These are phyloP conservation scores for Sarcophilus harrisii DNA, from an alignment of 2,797 vertebrate genomes.

Conservation along the genomic window DNA sequence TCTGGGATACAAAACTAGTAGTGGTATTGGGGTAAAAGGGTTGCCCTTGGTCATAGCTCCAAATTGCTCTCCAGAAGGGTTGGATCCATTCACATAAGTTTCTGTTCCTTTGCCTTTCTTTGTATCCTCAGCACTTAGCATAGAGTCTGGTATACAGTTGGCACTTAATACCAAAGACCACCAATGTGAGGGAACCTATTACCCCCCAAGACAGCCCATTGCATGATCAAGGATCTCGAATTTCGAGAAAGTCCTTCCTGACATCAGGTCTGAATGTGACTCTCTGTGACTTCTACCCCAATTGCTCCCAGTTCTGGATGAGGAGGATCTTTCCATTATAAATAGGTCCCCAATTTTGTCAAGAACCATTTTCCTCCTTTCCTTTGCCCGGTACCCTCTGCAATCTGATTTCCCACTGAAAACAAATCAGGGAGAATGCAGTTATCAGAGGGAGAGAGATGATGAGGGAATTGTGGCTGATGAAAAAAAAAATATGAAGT, in stretches of 20 bases:
- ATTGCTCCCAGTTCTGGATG: background rate
- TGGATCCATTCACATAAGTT: too few relatives aligned
- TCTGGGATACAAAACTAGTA: too few relatives aligned
- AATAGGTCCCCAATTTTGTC: background rate
- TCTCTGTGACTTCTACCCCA: background rate
- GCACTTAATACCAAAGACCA: background rate
- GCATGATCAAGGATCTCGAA: background rate
- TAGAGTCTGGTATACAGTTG: background rate
- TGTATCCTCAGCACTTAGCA: background rate
- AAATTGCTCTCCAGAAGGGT: too few relatives aligned
- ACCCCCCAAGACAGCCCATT: background rate
- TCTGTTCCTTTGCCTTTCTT: background rate
- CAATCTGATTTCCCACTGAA: conserved; percentile 14
- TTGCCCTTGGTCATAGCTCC: too few relatives aligned
- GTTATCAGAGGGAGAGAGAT: conserved; percentile 5
- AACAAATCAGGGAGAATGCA: conserved; percentile 12
- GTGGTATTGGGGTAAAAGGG: too few relatives aligned
- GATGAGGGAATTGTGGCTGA: background rate
- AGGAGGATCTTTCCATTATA: background rate
- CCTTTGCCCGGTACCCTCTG: background rate
- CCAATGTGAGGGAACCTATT: background rate
- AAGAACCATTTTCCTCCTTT: background rate
- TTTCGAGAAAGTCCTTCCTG: background rate
- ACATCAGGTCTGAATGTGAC: background rate
- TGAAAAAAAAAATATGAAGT: background rate